Conservation (phyloP, 2,113 vertebrate genomes). For the Ascaphus truei region DNA sequence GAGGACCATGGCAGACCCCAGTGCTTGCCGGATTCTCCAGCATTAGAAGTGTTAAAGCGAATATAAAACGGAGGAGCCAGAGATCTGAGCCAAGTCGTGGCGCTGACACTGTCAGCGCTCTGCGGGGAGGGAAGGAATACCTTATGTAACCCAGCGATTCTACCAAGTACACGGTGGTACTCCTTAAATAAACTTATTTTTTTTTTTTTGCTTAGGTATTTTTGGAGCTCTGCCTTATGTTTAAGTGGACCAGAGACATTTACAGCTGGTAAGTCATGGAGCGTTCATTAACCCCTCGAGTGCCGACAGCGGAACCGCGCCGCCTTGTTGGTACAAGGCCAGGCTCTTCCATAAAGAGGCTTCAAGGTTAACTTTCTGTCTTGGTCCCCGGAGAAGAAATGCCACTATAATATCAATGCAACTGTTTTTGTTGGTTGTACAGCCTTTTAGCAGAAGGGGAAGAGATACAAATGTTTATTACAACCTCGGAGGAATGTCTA, state of each 20-base stretch:
- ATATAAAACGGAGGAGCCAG: slow-evolving; percentile 42
- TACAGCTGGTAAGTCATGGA: slow-evolving; percentile 38
- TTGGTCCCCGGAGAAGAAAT: too few species aligned
- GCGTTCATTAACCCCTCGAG: slow-evolving; percentile 18
- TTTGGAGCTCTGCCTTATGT: slow-evolving; percentile 55
- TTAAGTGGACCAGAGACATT: slow-evolving; percentile 56
- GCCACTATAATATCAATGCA: too few species aligned
- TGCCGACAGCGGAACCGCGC: not conserved
- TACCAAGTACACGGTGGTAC: slow-evolving; percentile 62
- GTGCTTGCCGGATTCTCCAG: too few species aligned
- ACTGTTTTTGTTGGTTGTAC: too few species aligned
- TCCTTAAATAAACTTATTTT: slow-evolving; percentile 54
- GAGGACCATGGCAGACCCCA: too few species aligned
- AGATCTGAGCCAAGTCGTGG: slow-evolving; percentile 37
- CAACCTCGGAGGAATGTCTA: not conserved
- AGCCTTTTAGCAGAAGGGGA: too few species aligned
- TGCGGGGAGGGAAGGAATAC: slow-evolving; percentile 54
- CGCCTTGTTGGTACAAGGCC: too few species aligned
- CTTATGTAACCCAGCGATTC: slow-evolving; percentile 54
- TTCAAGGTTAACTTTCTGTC: too few species aligned
- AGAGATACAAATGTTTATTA: not conserved
- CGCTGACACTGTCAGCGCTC: slow-evolving; percentile 38
- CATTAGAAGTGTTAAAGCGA: slow-evolving; percentile 36
- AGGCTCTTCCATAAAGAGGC: slow-evolving; percentile 41
- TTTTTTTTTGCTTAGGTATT: slow-evolving; percentile 50